phyloP scores from a whole-genome alignment of 2,888 invertebrate genomes.

The Rhagonycha lutea region DNA sequence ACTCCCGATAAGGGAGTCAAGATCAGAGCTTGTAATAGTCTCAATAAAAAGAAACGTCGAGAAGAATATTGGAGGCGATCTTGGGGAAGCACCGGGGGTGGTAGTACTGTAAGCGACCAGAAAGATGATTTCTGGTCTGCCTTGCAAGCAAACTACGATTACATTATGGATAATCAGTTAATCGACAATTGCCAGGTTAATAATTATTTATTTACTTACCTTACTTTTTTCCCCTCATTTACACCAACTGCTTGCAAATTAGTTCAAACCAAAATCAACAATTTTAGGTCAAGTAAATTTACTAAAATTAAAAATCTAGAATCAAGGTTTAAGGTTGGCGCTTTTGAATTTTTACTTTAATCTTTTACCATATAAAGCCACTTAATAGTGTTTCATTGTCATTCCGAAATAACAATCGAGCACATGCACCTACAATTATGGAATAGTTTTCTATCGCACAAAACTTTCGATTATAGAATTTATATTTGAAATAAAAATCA shows the following conservation, averaged over 20 bases:
- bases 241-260: background rate
- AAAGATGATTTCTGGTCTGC: slow-evolving; percentile 92
- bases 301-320: background rate
- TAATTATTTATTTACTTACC: background rate
- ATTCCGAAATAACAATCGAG: background rate
- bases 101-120: slow-evolving; percentile 69
- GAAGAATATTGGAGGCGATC: slow-evolving; percentile 69
- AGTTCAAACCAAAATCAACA: background rate
- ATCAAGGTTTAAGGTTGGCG: background rate
- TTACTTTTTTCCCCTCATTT: background rate
- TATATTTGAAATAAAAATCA: background rate
- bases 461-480: background rate
- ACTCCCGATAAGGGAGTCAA: slow-evolving; percentile 57
- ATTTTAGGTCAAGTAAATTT: background rate
- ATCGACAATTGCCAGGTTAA: slow-evolving; percentile 80
- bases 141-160: slow-evolving; percentile 88
- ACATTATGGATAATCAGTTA: slow-evolving; percentile 93
- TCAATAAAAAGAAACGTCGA: slow-evolving; percentile 73
- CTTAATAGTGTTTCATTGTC: background rate
- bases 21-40: slow-evolving; percentile 83
- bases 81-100: slow-evolving; percentile 72
- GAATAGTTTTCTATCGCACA: background rate
- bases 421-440: background rate
- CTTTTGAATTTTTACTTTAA: background rate
- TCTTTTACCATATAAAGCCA: background rate